Percentiles rank a stretch among this genome's conserved stretches.
phyloP scores from a whole-genome alignment of 2,797 vertebrate genomes.

The Sebastes matsubarae region DNA sequence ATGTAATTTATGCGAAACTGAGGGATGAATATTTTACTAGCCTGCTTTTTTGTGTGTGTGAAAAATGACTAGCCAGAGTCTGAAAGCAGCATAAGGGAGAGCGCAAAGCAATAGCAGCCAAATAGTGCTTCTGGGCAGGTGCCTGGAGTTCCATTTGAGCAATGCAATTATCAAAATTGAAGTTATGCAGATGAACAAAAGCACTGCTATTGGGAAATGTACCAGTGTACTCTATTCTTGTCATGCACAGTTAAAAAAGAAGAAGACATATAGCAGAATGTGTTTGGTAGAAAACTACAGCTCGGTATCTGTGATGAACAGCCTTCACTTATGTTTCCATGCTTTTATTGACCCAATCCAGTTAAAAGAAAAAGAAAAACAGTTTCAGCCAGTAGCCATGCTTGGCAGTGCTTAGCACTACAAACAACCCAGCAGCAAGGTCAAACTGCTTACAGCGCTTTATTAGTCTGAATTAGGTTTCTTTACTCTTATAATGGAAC shows the following conservation, averaged over 20 bases:
- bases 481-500: constrained; percentile 35
- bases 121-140: constrained; percentile 74
- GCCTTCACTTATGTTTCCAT: neutral
- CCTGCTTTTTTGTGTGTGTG: constrained; percentile 28
- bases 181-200: constrained; percentile 86
- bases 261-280: neutral
- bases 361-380: constrained; percentile 27
- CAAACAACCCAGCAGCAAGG: constrained; percentile 50
- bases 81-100: constrained; percentile 57
- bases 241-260: constrained; percentile 19
- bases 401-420: neutral
- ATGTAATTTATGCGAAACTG: constrained; percentile 67
- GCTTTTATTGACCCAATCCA: constrained; percentile 23
- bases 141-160: constrained; percentile 76
- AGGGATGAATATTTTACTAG: constrained; percentile 69
- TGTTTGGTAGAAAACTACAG: constrained; percentile 12
- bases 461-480: constrained; percentile 53
- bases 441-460: constrained; percentile 45
- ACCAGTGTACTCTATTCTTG: constrained; percentile 49
- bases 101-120: constrained; percentile 48
- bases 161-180: constrained; percentile 83
- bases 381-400: constrained; percentile 2
- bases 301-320: constrained; percentile 5
- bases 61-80: constrained; percentile 65
- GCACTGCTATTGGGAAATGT: constrained; percentile 74